A percentile compares a stretch with the other conserved stretches of the same genome.
Evolutionary conservation across 2,888 invertebrate species (phyloP).

Genomic region (Nemotelus nigrinus): DNA sequence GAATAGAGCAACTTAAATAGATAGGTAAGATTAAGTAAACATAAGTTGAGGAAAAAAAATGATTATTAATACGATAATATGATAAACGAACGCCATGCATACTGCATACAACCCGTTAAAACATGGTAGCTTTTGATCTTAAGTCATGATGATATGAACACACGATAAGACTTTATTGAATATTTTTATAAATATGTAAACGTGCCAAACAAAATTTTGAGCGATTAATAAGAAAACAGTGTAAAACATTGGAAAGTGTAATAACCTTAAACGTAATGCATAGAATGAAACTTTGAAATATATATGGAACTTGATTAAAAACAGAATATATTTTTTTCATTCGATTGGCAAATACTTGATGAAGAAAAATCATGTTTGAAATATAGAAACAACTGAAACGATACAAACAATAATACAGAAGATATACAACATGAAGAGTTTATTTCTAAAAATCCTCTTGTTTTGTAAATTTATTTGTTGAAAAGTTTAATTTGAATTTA

Average conservation of each 20-base stretch:
- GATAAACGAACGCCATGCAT: background rate
- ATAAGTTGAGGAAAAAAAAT: no score
- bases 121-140: slow-evolving; percentile 2
- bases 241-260: slow-evolving; percentile 8
- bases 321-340: slow-evolving; percentile 37
- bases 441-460: background rate
- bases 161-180: slow-evolving; percentile 40
- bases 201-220: slow-evolving; percentile 33
- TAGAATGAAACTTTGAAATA: slow-evolving; percentile 32
- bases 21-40: no score
- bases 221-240: slow-evolving; percentile 7
- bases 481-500: no score
- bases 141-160: slow-evolving; percentile 18
- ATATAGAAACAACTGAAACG: slow-evolving; percentile 5
- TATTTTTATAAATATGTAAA: slow-evolving; percentile 37
- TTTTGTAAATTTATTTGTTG: no score
- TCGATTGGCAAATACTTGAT: background rate
- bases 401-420: background rate
- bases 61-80: no score
- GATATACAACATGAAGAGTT: slow-evolving; percentile 20
- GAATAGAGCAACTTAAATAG: no score
- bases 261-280: background rate
- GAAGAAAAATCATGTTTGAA: slow-evolving; percentile 15
- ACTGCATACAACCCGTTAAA: slow-evolving; percentile 6
- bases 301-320: slow-evolving; percentile 29